phyloP scores from a whole-genome alignment of 2,797 vertebrate genomes.

The Typhlichthys eigenmanni region DNA sequence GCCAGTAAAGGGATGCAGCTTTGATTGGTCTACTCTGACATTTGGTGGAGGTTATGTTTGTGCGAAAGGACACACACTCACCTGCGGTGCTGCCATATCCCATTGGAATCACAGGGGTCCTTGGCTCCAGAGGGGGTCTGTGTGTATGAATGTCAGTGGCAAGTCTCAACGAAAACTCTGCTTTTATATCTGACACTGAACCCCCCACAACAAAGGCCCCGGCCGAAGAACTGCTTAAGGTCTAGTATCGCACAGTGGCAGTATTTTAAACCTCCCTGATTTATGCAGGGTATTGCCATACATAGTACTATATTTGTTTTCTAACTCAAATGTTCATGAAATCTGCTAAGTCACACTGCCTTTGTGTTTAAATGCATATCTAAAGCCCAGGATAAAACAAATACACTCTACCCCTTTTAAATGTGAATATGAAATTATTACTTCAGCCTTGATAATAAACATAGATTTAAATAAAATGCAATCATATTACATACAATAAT shows the following conservation, averaged over 20 bases:
- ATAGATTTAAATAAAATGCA: slow-evolving; percentile 16
- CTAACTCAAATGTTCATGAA: too few relatives aligned
- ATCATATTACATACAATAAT: slow-evolving; percentile 11
- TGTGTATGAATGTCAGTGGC: slow-evolving; percentile 18
- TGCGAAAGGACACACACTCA: slow-evolving; percentile 11
- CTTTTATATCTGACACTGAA: slow-evolving; percentile 13
- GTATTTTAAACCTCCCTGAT: too few relatives aligned
- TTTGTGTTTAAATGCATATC: too few relatives aligned
- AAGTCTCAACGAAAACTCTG: neutral
- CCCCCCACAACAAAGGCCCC: neutral
- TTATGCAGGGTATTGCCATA: too few relatives aligned
- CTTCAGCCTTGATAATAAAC: neutral
- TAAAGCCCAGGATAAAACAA: too few relatives aligned
- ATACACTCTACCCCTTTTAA: too few relatives aligned
- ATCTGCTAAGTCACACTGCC: too few relatives aligned
- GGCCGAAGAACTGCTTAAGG: neutral
- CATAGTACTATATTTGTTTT: too few relatives aligned
- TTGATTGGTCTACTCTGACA: slow-evolving; percentile 57
- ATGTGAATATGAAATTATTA: neutral
- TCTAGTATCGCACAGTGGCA: too few relatives aligned
- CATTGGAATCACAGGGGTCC: slow-evolving; percentile 15
- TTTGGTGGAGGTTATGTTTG: slow-evolving; percentile 41
- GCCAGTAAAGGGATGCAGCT: slow-evolving; percentile 25
- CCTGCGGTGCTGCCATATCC: slow-evolving; percentile 24
- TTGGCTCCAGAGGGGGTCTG: neutral